Evolutionary conservation across 2,113 vertebrate genomes (phyloP).

Genomic region (Stigmatopora nigra): DNA sequence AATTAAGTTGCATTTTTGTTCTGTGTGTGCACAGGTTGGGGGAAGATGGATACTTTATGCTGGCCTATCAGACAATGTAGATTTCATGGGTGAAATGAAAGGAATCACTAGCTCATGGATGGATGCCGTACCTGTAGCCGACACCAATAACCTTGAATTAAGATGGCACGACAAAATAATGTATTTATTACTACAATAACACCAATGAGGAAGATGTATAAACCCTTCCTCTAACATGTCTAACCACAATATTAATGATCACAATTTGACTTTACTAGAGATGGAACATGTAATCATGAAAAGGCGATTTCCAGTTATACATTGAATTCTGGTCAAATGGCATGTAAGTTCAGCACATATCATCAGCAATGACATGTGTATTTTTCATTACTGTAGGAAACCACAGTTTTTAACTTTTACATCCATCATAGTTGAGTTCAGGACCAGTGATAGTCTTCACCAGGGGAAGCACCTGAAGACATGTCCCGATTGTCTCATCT

Average conservation of each 20-base stretch:
- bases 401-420: too few species aligned
- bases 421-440: constrained; percentile 11
- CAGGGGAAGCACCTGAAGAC: constrained; percentile 22
- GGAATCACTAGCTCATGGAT: constrained; percentile 17
- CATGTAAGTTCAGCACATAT: constrained; percentile 27
- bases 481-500: constrained; percentile 43
- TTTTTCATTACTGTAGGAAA: too few species aligned
- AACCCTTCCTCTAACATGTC: too few species aligned
- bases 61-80: background rate
- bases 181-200: background rate
- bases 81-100: background rate
- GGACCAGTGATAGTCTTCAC: background rate
- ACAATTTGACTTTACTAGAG: constrained; percentile 14
- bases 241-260: background rate
- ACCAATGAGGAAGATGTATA: background rate
- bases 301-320: too few species aligned
- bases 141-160: background rate
- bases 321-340: background rate
- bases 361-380: background rate
- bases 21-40: constrained; percentile 14
- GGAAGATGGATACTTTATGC: constrained; percentile 41
- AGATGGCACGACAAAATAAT: constrained; percentile 21
- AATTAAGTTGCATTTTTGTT: too few species aligned
- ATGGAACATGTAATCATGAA: constrained; percentile 20
- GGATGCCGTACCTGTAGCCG: background rate